Base-by-base conservation (phyloP, 2,888 invertebrate species). In the Arge pagana region DNA sequence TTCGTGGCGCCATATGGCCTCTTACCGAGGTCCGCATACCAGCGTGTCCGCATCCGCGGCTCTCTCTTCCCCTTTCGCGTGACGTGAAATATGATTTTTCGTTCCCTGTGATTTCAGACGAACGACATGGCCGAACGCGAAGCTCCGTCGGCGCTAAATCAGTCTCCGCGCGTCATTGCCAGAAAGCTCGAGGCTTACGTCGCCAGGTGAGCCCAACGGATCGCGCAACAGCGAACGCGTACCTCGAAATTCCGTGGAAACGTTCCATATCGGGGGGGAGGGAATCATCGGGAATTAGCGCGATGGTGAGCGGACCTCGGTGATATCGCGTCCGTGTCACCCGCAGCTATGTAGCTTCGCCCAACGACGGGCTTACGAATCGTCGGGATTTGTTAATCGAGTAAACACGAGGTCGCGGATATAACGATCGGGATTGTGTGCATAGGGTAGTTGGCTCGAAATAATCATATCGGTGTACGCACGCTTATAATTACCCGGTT, bases 101-200 rank as follows among this genome's bases (percentile, higher is more conserved):
- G n/a, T n/a, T 42, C 8, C 19, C 13, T 42, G 26, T 42, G 42
- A 28, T 58, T 48, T 21, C 55, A 62, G 61, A 57, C 16, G n/a
- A n/a, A n/a, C n/a, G 33, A 33, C 21, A 45, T 45, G 45, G 33
- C 45, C 10, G n/a, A 45, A 23, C 21, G 21, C 23, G 35, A 45
- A 21, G 5, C 42, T 45, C 45, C 31, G 23, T 24, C 16, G 23
- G 45, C 19, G 36, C 5, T 13, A 28, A 57, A n/a, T n/a, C n/a
- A 60, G 37, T 43, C 54, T 28, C 50, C 60, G 2, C 37, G 45
- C 11, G 57, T 21, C 10, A 53, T 65, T n/a, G 54, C 56, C 8
- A 59, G n/a, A 26, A 55, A 53, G 45, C 63, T 62, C 51, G 62
- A 61, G 42, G 52, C 45, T 15, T 61, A 58, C 50, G 57, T 63